phyloP scores from a whole-genome alignment of 2,797 vertebrate species.

The Crenichthys baileyi region DNA sequence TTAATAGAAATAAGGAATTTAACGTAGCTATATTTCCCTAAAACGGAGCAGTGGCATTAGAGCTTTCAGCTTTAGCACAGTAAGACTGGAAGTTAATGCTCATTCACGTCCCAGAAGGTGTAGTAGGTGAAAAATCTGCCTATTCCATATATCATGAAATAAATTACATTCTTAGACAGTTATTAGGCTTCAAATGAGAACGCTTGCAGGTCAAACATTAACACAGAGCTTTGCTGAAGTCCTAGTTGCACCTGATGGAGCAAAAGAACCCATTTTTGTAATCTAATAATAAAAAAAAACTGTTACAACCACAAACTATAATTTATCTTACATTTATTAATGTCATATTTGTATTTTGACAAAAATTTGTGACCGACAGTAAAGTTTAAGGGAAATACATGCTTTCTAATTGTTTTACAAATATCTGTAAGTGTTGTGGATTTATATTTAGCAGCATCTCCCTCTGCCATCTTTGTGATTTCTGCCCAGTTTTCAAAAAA shows the following conservation, averaged over 20 bases:
- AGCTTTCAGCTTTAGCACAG: conserved; percentile 49
- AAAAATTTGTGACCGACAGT: not conserved
- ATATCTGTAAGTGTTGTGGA: not conserved
- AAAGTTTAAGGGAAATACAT: not conserved
- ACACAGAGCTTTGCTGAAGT: conserved; percentile 23
- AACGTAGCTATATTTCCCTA: conserved; percentile 62
- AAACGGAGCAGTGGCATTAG: conserved; percentile 39
- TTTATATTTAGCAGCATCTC: not conserved
- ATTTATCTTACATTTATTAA: too few relatives aligned
- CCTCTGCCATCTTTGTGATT: too few relatives aligned
- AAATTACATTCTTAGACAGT: conserved; percentile 17
- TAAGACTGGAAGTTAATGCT: conserved; percentile 57
- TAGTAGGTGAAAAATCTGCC: conserved; percentile 46
- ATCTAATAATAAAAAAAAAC: not conserved
- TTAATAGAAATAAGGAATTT: conserved; percentile 50
- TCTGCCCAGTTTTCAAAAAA: too few relatives aligned
- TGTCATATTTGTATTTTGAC: too few relatives aligned
- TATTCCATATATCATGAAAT: conserved; percentile 38
- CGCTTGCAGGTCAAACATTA: conserved; percentile 25
- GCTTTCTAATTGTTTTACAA: not conserved
- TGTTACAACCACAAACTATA: not conserved
- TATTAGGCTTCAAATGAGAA: conserved; percentile 22
- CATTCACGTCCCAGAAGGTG: conserved; percentile 58
- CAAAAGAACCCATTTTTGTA: not conserved
- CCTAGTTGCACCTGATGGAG: conserved; percentile 8